A percentile compares a stretch with the other conserved stretches of the same genome.
Evolutionary conservation across 2,113 vertebrate genomes (phyloP).

Genomic region (Phaetusa simplex): DNA sequence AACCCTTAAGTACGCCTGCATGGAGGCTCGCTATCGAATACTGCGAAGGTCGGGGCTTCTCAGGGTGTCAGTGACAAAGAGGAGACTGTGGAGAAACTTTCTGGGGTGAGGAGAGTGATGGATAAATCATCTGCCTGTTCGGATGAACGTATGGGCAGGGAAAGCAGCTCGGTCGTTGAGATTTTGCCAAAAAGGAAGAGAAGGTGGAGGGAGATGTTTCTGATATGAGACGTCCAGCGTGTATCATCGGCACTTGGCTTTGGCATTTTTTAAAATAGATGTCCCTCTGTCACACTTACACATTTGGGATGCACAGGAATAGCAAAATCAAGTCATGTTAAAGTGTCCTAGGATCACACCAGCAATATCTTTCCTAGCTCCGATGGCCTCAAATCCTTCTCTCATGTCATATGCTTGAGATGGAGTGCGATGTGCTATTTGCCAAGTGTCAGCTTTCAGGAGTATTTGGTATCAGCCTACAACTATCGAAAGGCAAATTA

Average conservation of each 20-base stretch:
- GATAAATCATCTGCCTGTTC: neutral
- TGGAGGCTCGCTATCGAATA: neutral
- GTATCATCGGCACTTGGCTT: neutral
- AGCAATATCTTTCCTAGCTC: conserved; percentile 8
- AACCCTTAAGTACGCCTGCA: neutral
- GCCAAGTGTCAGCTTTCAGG: conserved; percentile 70
- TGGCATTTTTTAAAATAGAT: conserved; percentile 47
- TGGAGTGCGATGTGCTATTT: neutral
- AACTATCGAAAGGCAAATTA: conserved; percentile 68
- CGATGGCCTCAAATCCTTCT: conserved; percentile 31
- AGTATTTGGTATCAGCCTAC: conserved; percentile 62
- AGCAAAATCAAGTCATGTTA: conserved; percentile 1
- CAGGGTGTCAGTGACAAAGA: neutral
- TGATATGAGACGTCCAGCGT: neutral
- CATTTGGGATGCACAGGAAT: neutral
- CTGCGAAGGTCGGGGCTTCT: neutral
- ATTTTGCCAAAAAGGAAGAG: neutral
- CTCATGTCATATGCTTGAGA: conserved; percentile 20
- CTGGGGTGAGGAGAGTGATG: neutral
- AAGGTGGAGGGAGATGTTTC: conserved; percentile 18
- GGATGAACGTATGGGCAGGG: neutral
- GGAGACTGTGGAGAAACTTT: neutral
- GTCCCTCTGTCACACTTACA: neutral
- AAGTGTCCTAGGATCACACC: conserved; percentile 30
- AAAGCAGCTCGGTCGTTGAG: neutral